Evolutionary conservation across 2,888 invertebrate species (phyloP).

Genomic region (Cordilura impudica): DNA sequence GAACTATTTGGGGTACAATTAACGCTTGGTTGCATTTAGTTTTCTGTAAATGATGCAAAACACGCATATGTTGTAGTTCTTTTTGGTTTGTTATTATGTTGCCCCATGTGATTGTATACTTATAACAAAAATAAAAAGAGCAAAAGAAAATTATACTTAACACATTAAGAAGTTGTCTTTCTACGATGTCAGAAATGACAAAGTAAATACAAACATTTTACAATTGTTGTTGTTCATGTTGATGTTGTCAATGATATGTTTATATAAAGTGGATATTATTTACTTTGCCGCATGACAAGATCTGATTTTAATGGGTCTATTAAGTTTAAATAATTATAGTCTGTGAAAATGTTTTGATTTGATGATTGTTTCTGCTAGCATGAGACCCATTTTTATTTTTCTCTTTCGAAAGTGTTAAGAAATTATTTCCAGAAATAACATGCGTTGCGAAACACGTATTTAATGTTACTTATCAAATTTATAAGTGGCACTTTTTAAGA

Average conservation of each 20-base stretch:
- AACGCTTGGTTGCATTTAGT: slow-evolving; percentile 57
- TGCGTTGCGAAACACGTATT: no score
- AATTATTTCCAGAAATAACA: no score
- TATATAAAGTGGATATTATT: slow-evolving; percentile 33
- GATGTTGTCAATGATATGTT: slow-evolving; percentile 20
- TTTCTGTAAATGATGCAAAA: slow-evolving; percentile 50
- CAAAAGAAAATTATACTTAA: not conserved
- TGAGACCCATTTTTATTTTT: no score
- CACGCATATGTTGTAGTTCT: slow-evolving; percentile 35
- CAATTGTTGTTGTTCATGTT: slow-evolving; percentile 16
- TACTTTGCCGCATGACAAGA: slow-evolving; percentile 38
- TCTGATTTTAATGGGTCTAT: slow-evolving; percentile 55
- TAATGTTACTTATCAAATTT: no score
- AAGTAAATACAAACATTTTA: slow-evolving; percentile 52
- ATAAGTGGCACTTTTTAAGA: no score
- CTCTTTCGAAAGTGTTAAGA: no score
- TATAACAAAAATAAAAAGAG: not conserved
- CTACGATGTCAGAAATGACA: slow-evolving; percentile 55
- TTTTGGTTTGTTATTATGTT: not conserved
- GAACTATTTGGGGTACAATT: slow-evolving; percentile 60
- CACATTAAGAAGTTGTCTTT: slow-evolving; percentile 53
- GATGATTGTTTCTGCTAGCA: not conserved
- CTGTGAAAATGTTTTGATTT: slow-evolving; percentile 11
- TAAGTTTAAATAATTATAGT: slow-evolving; percentile 52
- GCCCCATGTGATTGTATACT: slow-evolving; percentile 29